These are phyloP conservation scores for Cyanoramphus novaezelandiae DNA, from an alignment of 2,113 vertebrate species.

Conservation along the genomic window DNA sequence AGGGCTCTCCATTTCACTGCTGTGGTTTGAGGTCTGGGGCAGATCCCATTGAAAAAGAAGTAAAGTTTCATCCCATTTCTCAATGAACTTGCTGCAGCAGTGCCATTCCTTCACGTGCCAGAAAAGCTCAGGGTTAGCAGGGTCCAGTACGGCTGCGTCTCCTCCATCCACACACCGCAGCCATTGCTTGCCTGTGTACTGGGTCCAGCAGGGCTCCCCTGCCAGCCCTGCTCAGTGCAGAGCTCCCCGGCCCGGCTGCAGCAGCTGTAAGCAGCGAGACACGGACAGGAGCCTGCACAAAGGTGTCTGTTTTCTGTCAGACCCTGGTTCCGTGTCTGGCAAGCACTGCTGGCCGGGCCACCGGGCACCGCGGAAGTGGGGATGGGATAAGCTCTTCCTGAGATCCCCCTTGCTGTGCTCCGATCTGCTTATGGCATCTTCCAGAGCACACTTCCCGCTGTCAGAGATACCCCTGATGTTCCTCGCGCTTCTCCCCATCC, in stretches of 20 bases:
- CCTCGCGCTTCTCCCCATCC: slow-evolving; percentile 39
- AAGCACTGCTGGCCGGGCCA: not conserved
- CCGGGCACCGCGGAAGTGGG: not conserved
- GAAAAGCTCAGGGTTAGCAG: slow-evolving; percentile 16
- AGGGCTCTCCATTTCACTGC: not conserved
- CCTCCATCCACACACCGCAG: not conserved
- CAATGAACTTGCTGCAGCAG: not conserved
- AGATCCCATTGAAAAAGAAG: not conserved
- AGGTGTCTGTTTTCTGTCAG: not conserved
- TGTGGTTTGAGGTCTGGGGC: not conserved
- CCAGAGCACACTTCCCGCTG: not conserved
- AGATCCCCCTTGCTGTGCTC: slow-evolving; percentile 44
- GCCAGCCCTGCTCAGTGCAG: not conserved
- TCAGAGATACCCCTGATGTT: slow-evolving; percentile 22
- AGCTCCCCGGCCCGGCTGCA: not conserved
- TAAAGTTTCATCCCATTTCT: not conserved
- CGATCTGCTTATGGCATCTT: not conserved
- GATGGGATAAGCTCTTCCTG: slow-evolving; percentile 26
- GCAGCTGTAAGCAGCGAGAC: slow-evolving; percentile 3
- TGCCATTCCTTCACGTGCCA: not conserved
- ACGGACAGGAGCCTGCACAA: not conserved
- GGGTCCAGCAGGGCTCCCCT: not conserved
- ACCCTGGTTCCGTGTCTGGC: not conserved
- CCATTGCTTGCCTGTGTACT: not conserved
- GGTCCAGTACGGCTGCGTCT: not conserved